phyloP scores from a whole-genome alignment of 1,140 invertebrate genomes.

The Listronotus bonariensis region DNA sequence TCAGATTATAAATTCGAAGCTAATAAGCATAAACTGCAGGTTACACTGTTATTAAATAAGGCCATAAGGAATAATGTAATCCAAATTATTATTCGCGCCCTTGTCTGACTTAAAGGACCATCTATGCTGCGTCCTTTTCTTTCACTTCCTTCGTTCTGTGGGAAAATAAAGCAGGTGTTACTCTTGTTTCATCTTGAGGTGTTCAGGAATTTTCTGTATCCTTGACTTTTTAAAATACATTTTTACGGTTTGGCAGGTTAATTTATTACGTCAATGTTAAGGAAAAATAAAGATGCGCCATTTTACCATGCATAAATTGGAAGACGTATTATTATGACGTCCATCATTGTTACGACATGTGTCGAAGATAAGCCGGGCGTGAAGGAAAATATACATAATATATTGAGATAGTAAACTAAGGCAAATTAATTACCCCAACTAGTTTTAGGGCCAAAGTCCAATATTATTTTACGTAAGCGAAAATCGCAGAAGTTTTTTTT shows the following conservation, averaged over 20 bases:
- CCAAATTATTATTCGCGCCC: conserved; percentile 5
- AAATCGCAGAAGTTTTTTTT: no score
- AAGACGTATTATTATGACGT: no score
- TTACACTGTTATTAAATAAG: conserved; percentile 24
- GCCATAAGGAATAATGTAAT: conserved; percentile 24
- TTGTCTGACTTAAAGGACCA: not conserved
- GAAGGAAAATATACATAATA: no score
- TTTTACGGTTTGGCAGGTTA: conserved; percentile 8
- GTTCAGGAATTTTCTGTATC: conserved; percentile 32
- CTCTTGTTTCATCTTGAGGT: conserved; percentile 5
- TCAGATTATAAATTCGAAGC: conserved; percentile 24
- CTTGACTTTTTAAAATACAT: conserved; percentile 26
- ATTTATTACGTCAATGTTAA: conserved; percentile 16
- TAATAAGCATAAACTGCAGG: conserved; percentile 27
- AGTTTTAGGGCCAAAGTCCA: no score
- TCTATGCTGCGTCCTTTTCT: conserved; percentile 7
- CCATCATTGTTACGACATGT: no score
- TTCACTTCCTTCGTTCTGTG: conserved; percentile 22
- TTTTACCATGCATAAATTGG: not conserved
- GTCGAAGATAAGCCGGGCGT: no score
- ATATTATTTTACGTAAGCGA: no score
- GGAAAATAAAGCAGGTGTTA: conserved; percentile 35
- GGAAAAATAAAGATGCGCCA: not conserved
- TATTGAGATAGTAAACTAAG: no score
- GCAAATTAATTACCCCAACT: no score